Evolutionary conservation across 2,797 vertebrate genomes (phyloP).

Genomic region (Bradypodion pumilum): DNA sequence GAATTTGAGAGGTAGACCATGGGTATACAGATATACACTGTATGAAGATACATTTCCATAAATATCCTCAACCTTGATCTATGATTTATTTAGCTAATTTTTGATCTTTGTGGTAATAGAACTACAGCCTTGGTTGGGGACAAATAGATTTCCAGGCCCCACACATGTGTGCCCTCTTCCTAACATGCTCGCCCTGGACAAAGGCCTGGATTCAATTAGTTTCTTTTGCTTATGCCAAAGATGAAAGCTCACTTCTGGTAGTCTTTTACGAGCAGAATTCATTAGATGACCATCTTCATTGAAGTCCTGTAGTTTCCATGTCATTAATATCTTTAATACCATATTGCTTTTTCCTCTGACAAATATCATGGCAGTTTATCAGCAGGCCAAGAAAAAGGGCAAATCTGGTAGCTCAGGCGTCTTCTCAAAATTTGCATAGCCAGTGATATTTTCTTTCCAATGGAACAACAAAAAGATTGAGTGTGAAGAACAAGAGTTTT

Average conservation of each 20-base stretch:
- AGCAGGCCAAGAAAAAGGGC: conserved; percentile 45
- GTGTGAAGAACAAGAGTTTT: conserved; percentile 46
- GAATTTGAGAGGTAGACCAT: too few species aligned
- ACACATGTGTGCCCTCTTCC: background rate
- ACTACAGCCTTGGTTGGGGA: background rate
- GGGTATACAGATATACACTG: background rate
- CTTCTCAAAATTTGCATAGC: conserved; percentile 47
- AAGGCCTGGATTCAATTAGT: background rate
- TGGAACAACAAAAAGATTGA: conserved; percentile 50
- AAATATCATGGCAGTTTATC: background rate
- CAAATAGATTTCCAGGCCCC: background rate
- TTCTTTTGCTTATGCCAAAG: background rate
- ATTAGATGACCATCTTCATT: background rate
- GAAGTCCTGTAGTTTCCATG: background rate
- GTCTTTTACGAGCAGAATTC: conserved; percentile 15
- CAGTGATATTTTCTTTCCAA: conserved; percentile 44
- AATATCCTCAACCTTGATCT: background rate
- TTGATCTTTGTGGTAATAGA: background rate
- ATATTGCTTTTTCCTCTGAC: conserved; percentile 23
- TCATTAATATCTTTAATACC: conserved; percentile 35
- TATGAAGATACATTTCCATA: background rate
- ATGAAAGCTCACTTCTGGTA: background rate
- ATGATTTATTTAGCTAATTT: background rate
- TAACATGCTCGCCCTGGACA: background rate
- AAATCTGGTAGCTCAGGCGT: conserved; percentile 38